Evolutionary conservation across 1,140 invertebrate species (phyloP).

Genomic region (Leptinotarsa undecemlineata): DNA sequence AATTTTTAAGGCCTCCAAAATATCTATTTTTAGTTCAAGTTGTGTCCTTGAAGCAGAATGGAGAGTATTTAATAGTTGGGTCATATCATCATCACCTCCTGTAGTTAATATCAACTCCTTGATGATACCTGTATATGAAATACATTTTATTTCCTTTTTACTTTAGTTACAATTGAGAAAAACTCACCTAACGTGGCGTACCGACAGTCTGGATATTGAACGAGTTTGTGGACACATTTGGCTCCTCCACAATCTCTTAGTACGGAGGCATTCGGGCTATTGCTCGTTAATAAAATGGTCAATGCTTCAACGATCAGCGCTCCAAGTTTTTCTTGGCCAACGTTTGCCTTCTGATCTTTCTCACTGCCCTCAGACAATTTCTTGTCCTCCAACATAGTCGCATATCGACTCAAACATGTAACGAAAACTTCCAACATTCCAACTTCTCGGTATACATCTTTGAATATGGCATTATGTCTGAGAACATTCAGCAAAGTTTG

Average conservation of each 20-base stretch:
- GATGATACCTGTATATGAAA: conserved; percentile 62
- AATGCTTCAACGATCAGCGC: conserved; percentile 85
- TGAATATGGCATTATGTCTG: conserved; percentile 89
- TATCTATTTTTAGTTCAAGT: conserved; percentile 84
- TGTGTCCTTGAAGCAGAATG: conserved; percentile 81
- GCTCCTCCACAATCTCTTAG: conserved; percentile 92
- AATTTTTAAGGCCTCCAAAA: conserved; percentile 84
- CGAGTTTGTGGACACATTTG: conserved; percentile 86
- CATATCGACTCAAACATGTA: conserved; percentile 87
- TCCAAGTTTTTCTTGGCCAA: conserved; percentile 77
- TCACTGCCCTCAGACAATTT: conserved; percentile 54
- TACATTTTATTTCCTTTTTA: too few relatives aligned
- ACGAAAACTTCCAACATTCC: conserved; percentile 96
- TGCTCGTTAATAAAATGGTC: conserved; percentile 77
- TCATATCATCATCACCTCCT: conserved; percentile 95
- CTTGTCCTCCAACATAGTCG: conserved; percentile 72
- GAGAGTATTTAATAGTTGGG: conserved; percentile 86
- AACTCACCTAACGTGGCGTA: conserved; percentile 62
- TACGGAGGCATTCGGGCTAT: conserved; percentile 86
- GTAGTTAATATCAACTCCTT: conserved; percentile 87
- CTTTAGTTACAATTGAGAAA: not conserved
- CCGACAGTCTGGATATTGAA: conserved; percentile 82
- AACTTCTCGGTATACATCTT: conserved; percentile 97
- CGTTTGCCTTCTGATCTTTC: conserved; percentile 61
- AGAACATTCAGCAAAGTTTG: conserved; percentile 87